Evolutionary conservation across 2,888 invertebrate species (phyloP), one percentile per base, ranked within the genome.

Genomic region (Rhamphomyia laevipes): DNA sequence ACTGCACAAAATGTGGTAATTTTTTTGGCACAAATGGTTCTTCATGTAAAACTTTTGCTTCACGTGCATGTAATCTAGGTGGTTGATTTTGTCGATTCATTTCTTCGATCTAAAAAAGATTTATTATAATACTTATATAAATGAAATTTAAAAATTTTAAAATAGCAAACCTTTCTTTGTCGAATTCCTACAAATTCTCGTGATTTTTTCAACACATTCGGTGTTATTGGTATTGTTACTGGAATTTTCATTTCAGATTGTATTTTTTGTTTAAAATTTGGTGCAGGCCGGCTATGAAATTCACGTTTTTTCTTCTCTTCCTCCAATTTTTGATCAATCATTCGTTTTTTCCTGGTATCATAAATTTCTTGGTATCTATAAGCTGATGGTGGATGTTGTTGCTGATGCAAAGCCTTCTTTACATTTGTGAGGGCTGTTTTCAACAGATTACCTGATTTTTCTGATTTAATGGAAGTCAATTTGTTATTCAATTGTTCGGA

Each of bases 221-320:
- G 70, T 0, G 68, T 69, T 11, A 56, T 27, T 0, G 68, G 58
- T 5, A 56, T 33, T 2, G 68, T 68, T 1, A 63, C 43, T 15
- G 13, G 10, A 6, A 18, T 4, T 43, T 35, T 35, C 5, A 7
- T 5, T 21, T 16, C 17, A 17, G 30, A 13, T 27, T 27, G n/a
- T n/a, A 37, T 61, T 58, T n/a, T n/a, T 0, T 51, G 49, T 9
- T 50, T 57, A 15, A 65, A 66, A 33, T 67, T 67, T 0, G 68
- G 68, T 16, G 58, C 61, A 4, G 68, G 70, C 0, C 62, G 59
- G 42, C 70, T 66, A 18, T 60, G 66, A 52, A 69, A 70, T 48
- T 63, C 51, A 2, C 69, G 60, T 40, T 58, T 61, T 48, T 65
- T 67, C 1, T 59, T 61, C 37, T 67, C 66, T 27, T 68, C 64